Evolutionary conservation across 2,113 vertebrate genomes (phyloP).

Genomic region (Leptobrachium leishanense): DNA sequence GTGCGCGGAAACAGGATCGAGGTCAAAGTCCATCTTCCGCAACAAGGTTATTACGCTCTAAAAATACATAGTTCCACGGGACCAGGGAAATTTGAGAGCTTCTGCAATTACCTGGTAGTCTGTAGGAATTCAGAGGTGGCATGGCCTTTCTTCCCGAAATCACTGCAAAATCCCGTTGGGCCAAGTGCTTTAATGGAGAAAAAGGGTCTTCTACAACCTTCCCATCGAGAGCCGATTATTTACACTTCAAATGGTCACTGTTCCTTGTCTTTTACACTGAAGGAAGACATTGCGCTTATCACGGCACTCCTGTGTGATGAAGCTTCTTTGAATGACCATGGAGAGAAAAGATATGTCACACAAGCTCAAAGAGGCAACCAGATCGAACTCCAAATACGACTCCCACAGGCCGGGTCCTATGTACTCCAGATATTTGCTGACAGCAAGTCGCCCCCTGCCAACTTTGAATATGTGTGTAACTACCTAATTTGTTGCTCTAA

Average conservation of each 20-base stretch:
- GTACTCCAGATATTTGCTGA: constrained; percentile 49
- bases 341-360: constrained; percentile 32
- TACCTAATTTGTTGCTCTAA: constrained; percentile 53
- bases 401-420: constrained; percentile 50
- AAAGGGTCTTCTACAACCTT: constrained; percentile 49
- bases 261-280: constrained; percentile 37
- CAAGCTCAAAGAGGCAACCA: constrained; percentile 34
- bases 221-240: constrained; percentile 48
- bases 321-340: constrained; percentile 30
- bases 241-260: constrained; percentile 30
- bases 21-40: constrained; percentile 73
- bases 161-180: constrained; percentile 50
- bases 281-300: constrained; percentile 32
- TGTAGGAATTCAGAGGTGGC: constrained; percentile 69
- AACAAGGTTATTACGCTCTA: constrained; percentile 69
- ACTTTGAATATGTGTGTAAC: constrained; percentile 46
- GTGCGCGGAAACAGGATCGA: constrained; percentile 61
- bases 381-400: constrained; percentile 43
- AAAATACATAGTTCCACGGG: constrained; percentile 71
- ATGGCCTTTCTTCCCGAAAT: constrained; percentile 64
- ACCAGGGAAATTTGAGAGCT: constrained; percentile 62
- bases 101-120: constrained; percentile 78
- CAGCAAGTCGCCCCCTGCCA: constrained; percentile 20
- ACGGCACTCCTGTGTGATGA: constrained; percentile 25
- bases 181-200: constrained; percentile 52